Base-by-base conservation (phyloP, 92 coral and sea anemone genomes). In the Porites lobata region DNA sequence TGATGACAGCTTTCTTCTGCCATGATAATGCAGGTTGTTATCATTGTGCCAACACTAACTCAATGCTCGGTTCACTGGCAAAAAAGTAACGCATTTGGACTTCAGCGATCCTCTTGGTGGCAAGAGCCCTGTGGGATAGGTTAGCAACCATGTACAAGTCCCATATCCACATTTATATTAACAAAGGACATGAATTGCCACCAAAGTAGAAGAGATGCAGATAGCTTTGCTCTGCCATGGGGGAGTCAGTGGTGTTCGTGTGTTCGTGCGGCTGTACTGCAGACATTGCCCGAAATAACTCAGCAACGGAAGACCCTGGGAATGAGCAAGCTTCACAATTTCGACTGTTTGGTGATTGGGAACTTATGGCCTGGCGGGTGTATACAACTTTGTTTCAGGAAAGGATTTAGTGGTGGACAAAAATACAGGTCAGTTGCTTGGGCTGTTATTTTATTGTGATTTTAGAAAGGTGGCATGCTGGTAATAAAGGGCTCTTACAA, bases 11-110 rank as follows among this genome's bases (percentile, higher is more conserved):
- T n/a, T 79, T 69, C 70, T 58, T 54, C 75, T 75, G 90, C 72
- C 76, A 87, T 63, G 90, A 87, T 64, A 87, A 87, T 22, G 86
- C 76, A 29, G 86, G 90, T n/a, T 87, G 85, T 32, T 71, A 79
- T 50, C 80, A 87, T 67, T 79, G 85, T 58, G 79, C 86, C 29
- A 87, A 72, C 62, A 87, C 86, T 57, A 32, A 29, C 80, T 63
- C 8, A 59, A 71, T 14, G 72, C 47, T 69, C 70, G 80, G 24
- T 67, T 74, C 14, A 56, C 86, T 15, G 80, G 86, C 53, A 78
- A 78, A 14, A 79, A 56, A 57, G 77, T 86, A 14, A 71, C 72
- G 14, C 79, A 61, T 6, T 47, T 87, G 13, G 87, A 87, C 65
- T 88, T 88, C 57, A 82, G 84, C 71, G 88, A 76, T 56, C 84